Percentiles rank a stretch among this genome's conserved stretches.
Evolutionary conservation across 1,140 invertebrate genomes (phyloP).

Genomic region (Drosophila bocqueti): DNA sequence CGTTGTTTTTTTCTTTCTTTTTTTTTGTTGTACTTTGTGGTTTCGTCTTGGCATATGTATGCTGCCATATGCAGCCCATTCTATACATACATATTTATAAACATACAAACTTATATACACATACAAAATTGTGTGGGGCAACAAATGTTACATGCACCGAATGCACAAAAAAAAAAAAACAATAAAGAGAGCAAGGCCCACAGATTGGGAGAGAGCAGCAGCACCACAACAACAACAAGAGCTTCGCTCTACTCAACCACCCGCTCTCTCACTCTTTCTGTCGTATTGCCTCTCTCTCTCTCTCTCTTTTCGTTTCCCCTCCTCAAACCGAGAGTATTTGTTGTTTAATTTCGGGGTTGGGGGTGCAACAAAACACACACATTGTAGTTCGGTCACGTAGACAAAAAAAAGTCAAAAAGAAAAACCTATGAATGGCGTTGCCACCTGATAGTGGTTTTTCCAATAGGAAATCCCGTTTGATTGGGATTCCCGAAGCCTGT

Average conservation of each 20-base stretch:
- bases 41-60: slow-evolving; percentile 66
- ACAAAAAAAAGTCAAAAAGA: slow-evolving; percentile 49
- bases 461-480: slow-evolving; percentile 52
- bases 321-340: slow-evolving; percentile 29
- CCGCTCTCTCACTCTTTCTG: slow-evolving; percentile 28
- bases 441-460: slow-evolving; percentile 53
- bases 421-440: slow-evolving; percentile 60
- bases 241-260: slow-evolving; percentile 16
- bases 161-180: slow-evolving; percentile 62
- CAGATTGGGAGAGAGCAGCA: slow-evolving; percentile 33
- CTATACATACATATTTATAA: slow-evolving; percentile 8
- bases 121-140: slow-evolving; percentile 37
- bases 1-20: slow-evolving; percentile 21
- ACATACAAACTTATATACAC: slow-evolving; percentile 24
- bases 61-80: slow-evolving; percentile 63
- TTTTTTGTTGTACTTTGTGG: slow-evolving; percentile 43
- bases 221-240: slow-evolving; percentile 7
- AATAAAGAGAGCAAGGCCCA: slow-evolving; percentile 59
- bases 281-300: slow-evolving; percentile 9
- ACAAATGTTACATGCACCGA: slow-evolving; percentile 60
- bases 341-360: slow-evolving; percentile 68
- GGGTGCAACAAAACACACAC: slow-evolving; percentile 29
- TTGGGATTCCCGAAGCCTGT: slow-evolving; percentile 39
- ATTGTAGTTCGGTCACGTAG: slow-evolving; percentile 74
- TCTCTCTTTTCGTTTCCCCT: slow-evolving; percentile 11